A percentile compares a stretch with the other conserved stretches of the same genome.
Evolutionary conservation across 2,113 vertebrate genomes (phyloP).

Genomic region (Rhadina sibilatrix): DNA sequence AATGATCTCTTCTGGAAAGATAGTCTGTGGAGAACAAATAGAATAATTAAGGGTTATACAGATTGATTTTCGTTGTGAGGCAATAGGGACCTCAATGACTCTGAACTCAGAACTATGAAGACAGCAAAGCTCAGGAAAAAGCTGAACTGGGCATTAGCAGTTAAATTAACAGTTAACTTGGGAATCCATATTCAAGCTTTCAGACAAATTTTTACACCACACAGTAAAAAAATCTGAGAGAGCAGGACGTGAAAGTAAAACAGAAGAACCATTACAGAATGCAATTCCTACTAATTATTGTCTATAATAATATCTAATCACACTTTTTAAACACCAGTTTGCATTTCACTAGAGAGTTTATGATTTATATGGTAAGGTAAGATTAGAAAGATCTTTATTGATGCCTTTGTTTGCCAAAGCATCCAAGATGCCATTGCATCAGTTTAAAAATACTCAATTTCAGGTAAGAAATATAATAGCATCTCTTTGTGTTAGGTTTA

Average conservation of each 20-base stretch:
- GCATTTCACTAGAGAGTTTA: background rate
- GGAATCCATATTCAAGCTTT: background rate
- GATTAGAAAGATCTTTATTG: background rate
- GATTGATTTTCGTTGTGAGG: background rate
- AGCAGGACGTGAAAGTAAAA: background rate
- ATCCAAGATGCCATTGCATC: background rate
- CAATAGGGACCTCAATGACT: background rate
- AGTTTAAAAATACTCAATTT: background rate
- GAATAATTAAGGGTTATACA: background rate
- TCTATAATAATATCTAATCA: background rate
- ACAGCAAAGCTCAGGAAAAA: background rate
- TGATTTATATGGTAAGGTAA: background rate
- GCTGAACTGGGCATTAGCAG: background rate
- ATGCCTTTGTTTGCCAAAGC: background rate
- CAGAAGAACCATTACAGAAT: background rate
- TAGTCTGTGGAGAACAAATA: background rate
- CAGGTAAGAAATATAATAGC: background rate
- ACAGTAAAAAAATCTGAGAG: background rate
- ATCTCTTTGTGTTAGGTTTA: background rate
- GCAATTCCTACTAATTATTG: background rate
- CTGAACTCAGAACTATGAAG: background rate
- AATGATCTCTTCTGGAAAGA: background rate
- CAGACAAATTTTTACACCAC: background rate
- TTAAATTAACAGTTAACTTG: background rate
- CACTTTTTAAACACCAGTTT: background rate